phyloP scores from a whole-genome alignment of 2,113 vertebrate species.

The Terrapene triunguis region DNA sequence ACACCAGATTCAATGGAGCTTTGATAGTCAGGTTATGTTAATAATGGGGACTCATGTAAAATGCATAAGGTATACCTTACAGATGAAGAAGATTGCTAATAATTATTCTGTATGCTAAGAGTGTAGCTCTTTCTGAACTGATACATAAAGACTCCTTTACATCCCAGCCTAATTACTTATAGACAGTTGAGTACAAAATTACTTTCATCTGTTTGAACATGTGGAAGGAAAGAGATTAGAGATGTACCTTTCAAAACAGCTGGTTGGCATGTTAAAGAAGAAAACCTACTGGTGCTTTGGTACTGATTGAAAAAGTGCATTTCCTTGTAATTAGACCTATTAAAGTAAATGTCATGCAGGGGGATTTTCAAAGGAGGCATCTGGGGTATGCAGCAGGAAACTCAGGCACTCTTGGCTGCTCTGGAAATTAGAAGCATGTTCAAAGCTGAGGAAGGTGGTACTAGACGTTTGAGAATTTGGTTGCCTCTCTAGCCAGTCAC shows the following conservation, averaged over 20 bases:
- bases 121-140: slow-evolving; percentile 85
- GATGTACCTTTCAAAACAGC: slow-evolving; percentile 87
- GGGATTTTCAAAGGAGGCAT: slow-evolving; percentile 70
- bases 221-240: slow-evolving; percentile 81
- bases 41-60: slow-evolving; percentile 92
- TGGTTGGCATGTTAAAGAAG: slow-evolving; percentile 83
- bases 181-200: slow-evolving; percentile 95
- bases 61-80: slow-evolving; percentile 94
- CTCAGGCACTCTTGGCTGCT: slow-evolving; percentile 49
- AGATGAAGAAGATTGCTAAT: slow-evolving; percentile 87
- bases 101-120: slow-evolving; percentile 87
- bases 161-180: slow-evolving; percentile 92
- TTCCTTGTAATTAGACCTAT: slow-evolving; percentile 86
- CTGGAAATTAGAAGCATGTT: slow-evolving; percentile 53
- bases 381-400: slow-evolving; percentile 67
- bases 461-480: slow-evolving; percentile 25
- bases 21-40: slow-evolving; percentile 96
- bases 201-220: slow-evolving; percentile 93
- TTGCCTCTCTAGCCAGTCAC: neutral
- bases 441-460: slow-evolving; percentile 24
- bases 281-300: slow-evolving; percentile 73
- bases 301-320: slow-evolving; percentile 83
- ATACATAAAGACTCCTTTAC: slow-evolving; percentile 88
- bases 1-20: slow-evolving; percentile 89
- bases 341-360: slow-evolving; percentile 79